These are phyloP conservation scores for Trichomycterus rosablanca DNA, from an alignment of 2,113 vertebrate genomes.

Conservation along the genomic window DNA sequence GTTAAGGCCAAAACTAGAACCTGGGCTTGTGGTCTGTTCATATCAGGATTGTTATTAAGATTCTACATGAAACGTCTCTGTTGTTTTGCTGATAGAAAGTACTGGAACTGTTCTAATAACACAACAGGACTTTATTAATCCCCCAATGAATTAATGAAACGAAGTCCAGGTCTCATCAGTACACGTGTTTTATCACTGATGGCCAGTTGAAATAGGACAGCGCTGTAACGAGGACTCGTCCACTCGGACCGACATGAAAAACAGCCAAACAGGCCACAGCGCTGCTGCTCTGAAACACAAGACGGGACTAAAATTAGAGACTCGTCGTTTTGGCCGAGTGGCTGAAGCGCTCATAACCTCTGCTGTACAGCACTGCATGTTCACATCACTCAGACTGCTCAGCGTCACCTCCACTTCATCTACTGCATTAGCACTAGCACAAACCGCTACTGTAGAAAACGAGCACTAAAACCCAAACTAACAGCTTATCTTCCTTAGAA, in stretches of 20 bases:
- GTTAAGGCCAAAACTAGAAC: too few relatives aligned
- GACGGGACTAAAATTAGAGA: conserved; percentile 42
- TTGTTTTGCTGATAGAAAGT: too few relatives aligned
- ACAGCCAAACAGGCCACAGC: conserved; percentile 1
- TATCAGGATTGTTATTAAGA: too few relatives aligned
- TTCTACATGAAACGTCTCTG: too few relatives aligned
- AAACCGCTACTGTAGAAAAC: background rate
- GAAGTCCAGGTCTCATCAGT: too few relatives aligned
- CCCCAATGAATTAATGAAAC: too few relatives aligned
- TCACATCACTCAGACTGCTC: background rate
- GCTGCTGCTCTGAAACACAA: conserved; percentile 34
- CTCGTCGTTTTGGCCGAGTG: conserved; percentile 11
- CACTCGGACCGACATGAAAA: conserved; percentile 16
- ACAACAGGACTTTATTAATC: too few relatives aligned
- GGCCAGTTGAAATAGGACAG: conserved; percentile 1
- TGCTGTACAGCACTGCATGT: background rate
- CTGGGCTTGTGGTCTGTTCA: too few relatives aligned
- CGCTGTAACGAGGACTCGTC: conserved; percentile 6
- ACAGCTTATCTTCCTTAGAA: too few relatives aligned
- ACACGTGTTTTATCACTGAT: too few relatives aligned
- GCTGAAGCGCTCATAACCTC: background rate
- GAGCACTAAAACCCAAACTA: too few relatives aligned
- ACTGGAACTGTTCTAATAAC: too few relatives aligned
- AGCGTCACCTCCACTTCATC: background rate
- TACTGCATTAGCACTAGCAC: background rate